Percentiles rank a stretch among this genome's conserved stretches.
Evolutionary conservation across 1,140 invertebrate species (phyloP).

Genomic region (Bradysia coprophila): DNA sequence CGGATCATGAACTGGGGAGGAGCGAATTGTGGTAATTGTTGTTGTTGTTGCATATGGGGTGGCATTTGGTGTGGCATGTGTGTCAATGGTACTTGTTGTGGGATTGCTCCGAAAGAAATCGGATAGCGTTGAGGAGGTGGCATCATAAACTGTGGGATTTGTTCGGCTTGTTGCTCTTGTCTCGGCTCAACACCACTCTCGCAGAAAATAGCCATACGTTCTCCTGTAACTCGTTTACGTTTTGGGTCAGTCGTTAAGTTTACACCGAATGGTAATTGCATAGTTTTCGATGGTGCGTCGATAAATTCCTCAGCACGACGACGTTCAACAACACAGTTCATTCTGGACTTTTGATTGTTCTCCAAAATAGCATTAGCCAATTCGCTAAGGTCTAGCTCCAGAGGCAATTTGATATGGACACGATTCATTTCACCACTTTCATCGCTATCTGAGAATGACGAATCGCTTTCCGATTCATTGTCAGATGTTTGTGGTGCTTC

Average conservation of each 20-base stretch:
- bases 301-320: slow-evolving; percentile 62
- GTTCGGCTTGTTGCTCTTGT: slow-evolving; percentile 7
- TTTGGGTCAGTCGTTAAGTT: slow-evolving; percentile 52
- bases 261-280: slow-evolving; percentile 42
- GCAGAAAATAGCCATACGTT: slow-evolving; percentile 70
- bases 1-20: slow-evolving; percentile 1
- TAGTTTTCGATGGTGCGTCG: slow-evolving; percentile 48
- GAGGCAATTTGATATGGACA: slow-evolving; percentile 53
- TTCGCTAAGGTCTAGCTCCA: slow-evolving; percentile 62
- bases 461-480: slow-evolving; percentile 7
- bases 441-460: slow-evolving; percentile 22
- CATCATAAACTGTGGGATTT: slow-evolving; percentile 20
- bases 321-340: slow-evolving; percentile 77
- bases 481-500: slow-evolving; percentile 11
- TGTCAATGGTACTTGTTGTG: slow-evolving; percentile 20
- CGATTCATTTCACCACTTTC: slow-evolving; percentile 34
- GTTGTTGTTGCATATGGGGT: slow-evolving; percentile 2
- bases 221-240: slow-evolving; percentile 53
- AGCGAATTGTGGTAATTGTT: not conserved
- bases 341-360: slow-evolving; percentile 55
- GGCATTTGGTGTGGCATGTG: slow-evolving; percentile 24
- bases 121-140: slow-evolving; percentile 21
- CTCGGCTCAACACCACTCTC: slow-evolving; percentile 45
- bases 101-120: slow-evolving; percentile 20
- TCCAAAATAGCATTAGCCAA: slow-evolving; percentile 54